phyloP scores from a whole-genome alignment of 2,888 invertebrate species.

The Noctua fimbriata region DNA sequence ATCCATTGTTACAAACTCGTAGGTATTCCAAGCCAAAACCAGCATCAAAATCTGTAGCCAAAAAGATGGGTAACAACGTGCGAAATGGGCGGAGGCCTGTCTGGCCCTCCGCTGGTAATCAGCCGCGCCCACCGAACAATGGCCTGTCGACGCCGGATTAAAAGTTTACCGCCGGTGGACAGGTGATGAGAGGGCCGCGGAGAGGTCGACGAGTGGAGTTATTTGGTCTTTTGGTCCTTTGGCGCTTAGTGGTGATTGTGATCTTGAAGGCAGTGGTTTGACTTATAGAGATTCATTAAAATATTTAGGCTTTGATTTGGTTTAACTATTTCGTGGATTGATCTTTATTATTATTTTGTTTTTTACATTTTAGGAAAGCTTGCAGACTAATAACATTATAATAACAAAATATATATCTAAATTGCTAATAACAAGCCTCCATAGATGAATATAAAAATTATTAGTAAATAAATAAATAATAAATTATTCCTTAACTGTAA shows the following conservation, averaged over 20 bases:
- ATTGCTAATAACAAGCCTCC: no score
- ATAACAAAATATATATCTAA: no score
- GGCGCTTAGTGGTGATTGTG: neutral
- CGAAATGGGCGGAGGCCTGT: constrained; percentile 62
- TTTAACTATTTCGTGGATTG: neutral
- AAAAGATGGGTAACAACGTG: constrained; percentile 58
- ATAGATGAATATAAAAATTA: no score
- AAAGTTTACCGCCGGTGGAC: constrained; percentile 76
- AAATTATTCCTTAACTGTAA: no score
- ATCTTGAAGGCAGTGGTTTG: neutral
- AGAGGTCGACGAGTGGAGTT: neutral
- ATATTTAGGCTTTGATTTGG: neutral
- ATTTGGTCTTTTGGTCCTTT: constrained; percentile 16
- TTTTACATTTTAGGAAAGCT: no score
- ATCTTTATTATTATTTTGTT: no score
- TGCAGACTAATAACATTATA: no score
- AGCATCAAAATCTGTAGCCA: constrained; percentile 43
- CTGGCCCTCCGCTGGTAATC: constrained; percentile 77
- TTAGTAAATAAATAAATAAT: no score
- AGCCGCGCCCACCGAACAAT: constrained; percentile 81
- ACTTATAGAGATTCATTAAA: neutral
- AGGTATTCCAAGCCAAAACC: constrained; percentile 14
- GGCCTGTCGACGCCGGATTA: constrained; percentile 84
- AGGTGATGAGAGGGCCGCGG: constrained; percentile 65
- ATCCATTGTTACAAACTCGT: constrained; percentile 39